phyloP scores from a whole-genome alignment of 2,797 vertebrate species.

The Psittacula echo region DNA sequence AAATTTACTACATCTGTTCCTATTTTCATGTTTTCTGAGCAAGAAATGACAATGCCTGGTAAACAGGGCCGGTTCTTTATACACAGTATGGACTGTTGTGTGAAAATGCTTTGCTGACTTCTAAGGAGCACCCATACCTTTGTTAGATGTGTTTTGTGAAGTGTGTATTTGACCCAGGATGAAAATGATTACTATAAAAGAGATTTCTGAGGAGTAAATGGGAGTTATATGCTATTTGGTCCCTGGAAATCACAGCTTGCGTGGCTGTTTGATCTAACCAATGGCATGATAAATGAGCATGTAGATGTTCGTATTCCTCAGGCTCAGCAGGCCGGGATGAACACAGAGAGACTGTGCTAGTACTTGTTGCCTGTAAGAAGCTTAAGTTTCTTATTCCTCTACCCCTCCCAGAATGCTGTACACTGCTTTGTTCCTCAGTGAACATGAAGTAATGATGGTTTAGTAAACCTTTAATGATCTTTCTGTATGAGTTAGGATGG shows the following conservation, averaged over 20 bases:
- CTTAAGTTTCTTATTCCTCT: not conserved
- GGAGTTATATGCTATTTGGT: not conserved
- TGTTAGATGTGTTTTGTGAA: slow-evolving; percentile 18
- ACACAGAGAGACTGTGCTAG: not conserved
- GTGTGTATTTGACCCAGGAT: slow-evolving; percentile 18
- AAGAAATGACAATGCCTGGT: not conserved
- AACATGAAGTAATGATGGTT: not conserved
- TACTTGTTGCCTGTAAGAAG: not conserved
- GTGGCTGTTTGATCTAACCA: not conserved
- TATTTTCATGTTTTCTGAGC: slow-evolving; percentile 20
- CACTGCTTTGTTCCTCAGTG: accelerated
- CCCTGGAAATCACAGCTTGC: not conserved
- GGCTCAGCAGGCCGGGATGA: not conserved
- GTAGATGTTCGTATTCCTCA: not conserved
- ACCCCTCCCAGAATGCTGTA: not conserved
- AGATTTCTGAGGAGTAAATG: slow-evolving; percentile 15
- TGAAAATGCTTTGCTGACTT: slow-evolving; percentile 37
- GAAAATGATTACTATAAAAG: not conserved
- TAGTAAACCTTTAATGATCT: not conserved
- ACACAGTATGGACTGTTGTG: slow-evolving; percentile 9
- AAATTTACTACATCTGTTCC: not conserved
- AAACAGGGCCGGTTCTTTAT: slow-evolving; percentile 20
- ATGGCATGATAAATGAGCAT: not conserved
- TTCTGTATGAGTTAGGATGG: not conserved
- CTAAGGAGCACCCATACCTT: not conserved